A percentile compares a stretch with the other conserved stretches of the same genome.
These are phyloP conservation scores for Anguilla megastoma DNA, from an alignment of 2,797 vertebrate genomes.

Conservation along the genomic window DNA sequence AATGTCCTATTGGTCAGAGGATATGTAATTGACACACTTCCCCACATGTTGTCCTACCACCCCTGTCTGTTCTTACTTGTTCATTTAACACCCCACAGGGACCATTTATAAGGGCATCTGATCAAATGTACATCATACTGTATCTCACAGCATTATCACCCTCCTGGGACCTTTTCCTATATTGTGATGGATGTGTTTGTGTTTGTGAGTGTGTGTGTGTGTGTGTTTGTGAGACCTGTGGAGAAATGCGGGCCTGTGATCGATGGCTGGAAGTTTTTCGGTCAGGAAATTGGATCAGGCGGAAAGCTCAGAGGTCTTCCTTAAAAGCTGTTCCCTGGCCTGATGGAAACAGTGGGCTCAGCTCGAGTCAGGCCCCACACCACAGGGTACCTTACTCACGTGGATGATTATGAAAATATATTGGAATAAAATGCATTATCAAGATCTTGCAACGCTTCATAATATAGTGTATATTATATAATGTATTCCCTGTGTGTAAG, in stretches of 20 bases:
- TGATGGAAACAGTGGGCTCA: background rate
- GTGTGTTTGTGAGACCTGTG: background rate
- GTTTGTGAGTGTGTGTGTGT: background rate
- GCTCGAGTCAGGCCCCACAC: background rate
- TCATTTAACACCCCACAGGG: background rate
- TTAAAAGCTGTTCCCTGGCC: background rate
- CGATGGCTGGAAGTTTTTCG: background rate
- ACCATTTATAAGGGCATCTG: background rate
- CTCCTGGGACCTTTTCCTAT: background rate
- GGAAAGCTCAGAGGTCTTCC: background rate
- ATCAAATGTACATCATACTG: background rate
- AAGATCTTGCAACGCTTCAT: too few relatives aligned
- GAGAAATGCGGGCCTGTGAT: background rate
- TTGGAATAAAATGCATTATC: too few relatives aligned
- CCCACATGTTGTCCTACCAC: background rate
- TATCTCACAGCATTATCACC: background rate
- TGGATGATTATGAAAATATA: background rate
- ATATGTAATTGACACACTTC: too few relatives aligned
- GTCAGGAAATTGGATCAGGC: background rate
- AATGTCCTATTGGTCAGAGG: too few relatives aligned
- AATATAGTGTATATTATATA: too few relatives aligned
- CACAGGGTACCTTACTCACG: background rate
- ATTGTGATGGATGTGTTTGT: background rate
- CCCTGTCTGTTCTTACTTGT: background rate
- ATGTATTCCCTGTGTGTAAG: too few relatives aligned